Conservation (phyloP, 2,888 invertebrate species). For the Sialis fuliginosa region DNA sequence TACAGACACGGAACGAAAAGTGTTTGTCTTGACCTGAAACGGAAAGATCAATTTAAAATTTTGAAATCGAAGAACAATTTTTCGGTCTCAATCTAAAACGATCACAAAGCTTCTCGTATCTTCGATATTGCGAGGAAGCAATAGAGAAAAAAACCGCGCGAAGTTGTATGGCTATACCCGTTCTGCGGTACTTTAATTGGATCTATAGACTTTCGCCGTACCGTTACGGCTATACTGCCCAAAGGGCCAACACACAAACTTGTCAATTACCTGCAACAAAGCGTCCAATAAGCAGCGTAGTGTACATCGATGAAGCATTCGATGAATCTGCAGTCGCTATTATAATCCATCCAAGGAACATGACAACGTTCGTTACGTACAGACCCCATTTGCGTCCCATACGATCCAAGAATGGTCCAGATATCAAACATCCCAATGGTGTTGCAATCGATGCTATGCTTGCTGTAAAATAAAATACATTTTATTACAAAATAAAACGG, state of each 20-base stretch:
- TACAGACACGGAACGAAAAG: too few relatives aligned
- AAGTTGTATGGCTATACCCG: too few relatives aligned
- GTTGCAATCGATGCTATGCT: slow-evolving; percentile 33
- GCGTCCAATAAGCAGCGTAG: slow-evolving; percentile 26
- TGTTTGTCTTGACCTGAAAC: too few relatives aligned
- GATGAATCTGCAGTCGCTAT: slow-evolving; percentile 24
- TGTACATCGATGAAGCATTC: slow-evolving; percentile 16
- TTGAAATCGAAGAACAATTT: too few relatives aligned
- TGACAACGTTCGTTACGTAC: slow-evolving; percentile 26
- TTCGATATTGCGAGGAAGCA: too few relatives aligned
- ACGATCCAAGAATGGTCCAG: slow-evolving; percentile 30
- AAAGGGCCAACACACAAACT: slow-evolving; percentile 23
- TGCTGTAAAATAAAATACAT: slow-evolving; percentile 23
- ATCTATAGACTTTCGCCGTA: too few relatives aligned
- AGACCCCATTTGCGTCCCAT: slow-evolving; percentile 30
- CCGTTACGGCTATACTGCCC: neutral
- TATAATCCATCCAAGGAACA: slow-evolving; percentile 31
- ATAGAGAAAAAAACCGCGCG: too few relatives aligned
- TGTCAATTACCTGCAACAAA: slow-evolving; percentile 19
- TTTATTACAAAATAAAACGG: neutral
- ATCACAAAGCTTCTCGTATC: too few relatives aligned
- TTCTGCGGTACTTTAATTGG: too few relatives aligned
- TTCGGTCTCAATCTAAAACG: too few relatives aligned
- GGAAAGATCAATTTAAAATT: too few relatives aligned
- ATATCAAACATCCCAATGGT: slow-evolving; percentile 32